Evolutionary conservation across 2,797 vertebrate species (phyloP).

Genomic region (Alauda arvensis): DNA sequence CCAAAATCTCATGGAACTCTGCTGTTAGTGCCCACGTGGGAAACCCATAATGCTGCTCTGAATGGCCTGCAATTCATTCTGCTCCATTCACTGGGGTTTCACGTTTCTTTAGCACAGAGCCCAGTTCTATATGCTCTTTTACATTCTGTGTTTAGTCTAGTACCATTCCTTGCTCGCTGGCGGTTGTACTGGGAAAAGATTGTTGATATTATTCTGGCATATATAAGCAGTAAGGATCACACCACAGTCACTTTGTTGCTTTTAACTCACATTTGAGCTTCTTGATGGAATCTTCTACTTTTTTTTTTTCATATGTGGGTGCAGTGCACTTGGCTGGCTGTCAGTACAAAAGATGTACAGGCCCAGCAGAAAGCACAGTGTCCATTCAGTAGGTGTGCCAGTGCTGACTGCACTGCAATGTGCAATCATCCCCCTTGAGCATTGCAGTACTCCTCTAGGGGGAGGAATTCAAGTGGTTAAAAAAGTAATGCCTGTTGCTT

Average conservation of each 20-base stretch:
- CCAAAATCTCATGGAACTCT: constrained; percentile 25
- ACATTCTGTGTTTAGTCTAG: constrained; percentile 59
- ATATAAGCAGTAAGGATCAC: constrained; percentile 21
- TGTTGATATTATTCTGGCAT: constrained; percentile 34
- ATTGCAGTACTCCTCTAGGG: neutral
- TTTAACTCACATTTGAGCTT: constrained; percentile 3
- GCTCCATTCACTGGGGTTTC: constrained; percentile 48
- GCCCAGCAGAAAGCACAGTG: neutral
- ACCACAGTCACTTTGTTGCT: neutral
- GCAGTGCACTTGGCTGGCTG: neutral
- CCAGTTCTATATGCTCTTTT: constrained; percentile 37
- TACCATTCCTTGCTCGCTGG: constrained; percentile 34
- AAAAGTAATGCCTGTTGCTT: neutral
- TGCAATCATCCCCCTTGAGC: neutral
- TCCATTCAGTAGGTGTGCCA: neutral
- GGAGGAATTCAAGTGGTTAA: neutral
- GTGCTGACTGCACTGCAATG: neutral
- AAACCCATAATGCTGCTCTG: neutral
- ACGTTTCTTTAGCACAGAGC: constrained; percentile 46
- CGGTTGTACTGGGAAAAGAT: constrained; percentile 15
- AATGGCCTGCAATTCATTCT: constrained; percentile 31
- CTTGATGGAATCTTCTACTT: constrained; percentile 5
- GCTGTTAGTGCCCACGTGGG: neutral
- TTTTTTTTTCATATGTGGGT: neutral
- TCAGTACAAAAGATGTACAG: neutral